Base-by-base conservation (phyloP, 1,140 invertebrate genomes). In the Leguminivora glycinivorella region DNA sequence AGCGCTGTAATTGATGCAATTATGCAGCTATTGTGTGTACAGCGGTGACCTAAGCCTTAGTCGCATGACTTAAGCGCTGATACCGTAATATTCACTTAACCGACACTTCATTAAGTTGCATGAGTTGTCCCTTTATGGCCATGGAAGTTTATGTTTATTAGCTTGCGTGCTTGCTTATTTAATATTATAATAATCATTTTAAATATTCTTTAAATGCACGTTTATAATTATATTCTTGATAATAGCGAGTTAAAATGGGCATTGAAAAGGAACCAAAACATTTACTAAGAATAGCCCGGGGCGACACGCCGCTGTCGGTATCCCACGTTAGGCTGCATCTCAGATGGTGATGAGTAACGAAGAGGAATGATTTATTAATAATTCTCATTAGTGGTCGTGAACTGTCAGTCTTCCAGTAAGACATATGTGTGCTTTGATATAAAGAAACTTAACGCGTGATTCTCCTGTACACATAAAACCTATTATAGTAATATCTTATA, bases 1-100 rank as follows among this genome's bases (percentile, higher is more conserved):
- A 63, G 58, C 58, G 58, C 58, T n/a, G 58, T 63, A 63, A 63
- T 63, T 63, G 58, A 63, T 63, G 58, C 26, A 63, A 63, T 63
- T 63, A 63, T 63, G 58, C 58, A 31, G 26, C 58, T 17, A 63
- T 63, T 63, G 58, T 60, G 22, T 58, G 56, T 63, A 29, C 58
- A 29, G 58, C 26, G 58, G 58, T 63, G 58, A 63, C 58, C 58
- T 63, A 63, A 63, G 25, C 58, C 58, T 63, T 29, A 63, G 14
- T 29, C 26, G 29, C 58, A 63, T 63, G 58, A 63, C 58, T 63
- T 63, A 63, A 63, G 58, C 58, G 14, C 58, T 63, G 58, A 63
- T 63, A 63, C 47, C 47, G 47, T 22, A 52, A 52, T 52, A 22
- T 22, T 60, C 22, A 29, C 58, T 63, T 63, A 25, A 63, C 58